Evolutionary conservation across 2,888 invertebrate species (phyloP).

Genomic region (Clanis bilineata): DNA sequence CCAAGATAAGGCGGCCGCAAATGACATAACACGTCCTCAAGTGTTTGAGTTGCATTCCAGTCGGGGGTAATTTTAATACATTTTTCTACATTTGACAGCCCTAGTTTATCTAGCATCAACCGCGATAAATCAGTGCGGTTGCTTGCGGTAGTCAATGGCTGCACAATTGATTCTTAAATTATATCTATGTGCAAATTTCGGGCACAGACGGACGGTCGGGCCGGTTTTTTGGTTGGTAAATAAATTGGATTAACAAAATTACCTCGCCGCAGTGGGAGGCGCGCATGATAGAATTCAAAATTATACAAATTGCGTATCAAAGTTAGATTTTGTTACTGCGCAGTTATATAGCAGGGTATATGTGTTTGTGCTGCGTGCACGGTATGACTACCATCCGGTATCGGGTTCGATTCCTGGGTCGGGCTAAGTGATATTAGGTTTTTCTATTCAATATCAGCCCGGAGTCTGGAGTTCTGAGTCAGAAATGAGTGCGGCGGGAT

Average conservation of each 20-base stretch:
- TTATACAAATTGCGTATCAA: neutral
- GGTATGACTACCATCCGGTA: too few relatives aligned
- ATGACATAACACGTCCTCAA: too few relatives aligned
- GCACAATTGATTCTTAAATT: conserved; percentile 49
- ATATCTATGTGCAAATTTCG: conserved; percentile 41
- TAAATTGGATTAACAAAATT: conserved; percentile 32
- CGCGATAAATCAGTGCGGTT: conserved; percentile 33
- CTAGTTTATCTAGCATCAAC: neutral
- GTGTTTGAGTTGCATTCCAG: too few relatives aligned
- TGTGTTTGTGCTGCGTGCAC: too few relatives aligned
- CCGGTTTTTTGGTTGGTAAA: conserved; percentile 35
- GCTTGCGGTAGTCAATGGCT: conserved; percentile 43
- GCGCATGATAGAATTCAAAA: conserved; percentile 13
- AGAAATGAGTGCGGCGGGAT: too few relatives aligned
- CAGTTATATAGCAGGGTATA: neutral
- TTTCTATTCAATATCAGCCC: too few relatives aligned
- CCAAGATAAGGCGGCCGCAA: too few relatives aligned
- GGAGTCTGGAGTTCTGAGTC: too few relatives aligned
- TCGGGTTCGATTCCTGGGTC: too few relatives aligned
- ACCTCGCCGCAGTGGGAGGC: neutral
- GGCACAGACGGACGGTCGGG: conserved; percentile 36
- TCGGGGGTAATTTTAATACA: too few relatives aligned
- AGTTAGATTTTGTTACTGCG: neutral
- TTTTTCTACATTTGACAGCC: neutral
- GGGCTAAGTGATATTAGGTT: too few relatives aligned